Evolutionary conservation across 2,113 vertebrate species (phyloP).

Genomic region (Rhea pennata): DNA sequence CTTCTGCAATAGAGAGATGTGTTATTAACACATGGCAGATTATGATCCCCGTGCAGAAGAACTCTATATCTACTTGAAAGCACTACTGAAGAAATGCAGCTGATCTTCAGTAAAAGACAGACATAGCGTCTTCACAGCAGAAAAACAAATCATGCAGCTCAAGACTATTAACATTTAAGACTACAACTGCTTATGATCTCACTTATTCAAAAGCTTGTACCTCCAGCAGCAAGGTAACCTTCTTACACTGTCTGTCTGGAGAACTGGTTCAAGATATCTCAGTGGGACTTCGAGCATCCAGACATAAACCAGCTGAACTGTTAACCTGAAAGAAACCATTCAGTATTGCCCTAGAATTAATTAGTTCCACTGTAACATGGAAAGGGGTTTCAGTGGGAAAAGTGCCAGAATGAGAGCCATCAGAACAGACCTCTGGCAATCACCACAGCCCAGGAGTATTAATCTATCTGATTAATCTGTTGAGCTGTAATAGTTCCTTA

Average conservation of each 20-base stretch:
- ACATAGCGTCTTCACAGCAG: not conserved
- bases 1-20: not conserved
- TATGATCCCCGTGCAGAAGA: slow-evolving; percentile 24
- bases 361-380: slow-evolving; percentile 62
- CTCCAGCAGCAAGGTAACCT: not conserved
- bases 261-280: slow-evolving; percentile 19
- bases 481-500: slow-evolving; percentile 52
- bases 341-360: slow-evolving; percentile 63
- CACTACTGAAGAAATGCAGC: not conserved
- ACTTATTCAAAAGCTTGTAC: not conserved
- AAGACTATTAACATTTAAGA: not conserved
- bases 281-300: not conserved
- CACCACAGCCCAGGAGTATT: slow-evolving; percentile 57
- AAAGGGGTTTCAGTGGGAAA: slow-evolving; percentile 56
- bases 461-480: slow-evolving; percentile 64
- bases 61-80: not conserved
- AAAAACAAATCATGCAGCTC: not conserved
- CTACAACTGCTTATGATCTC: not conserved
- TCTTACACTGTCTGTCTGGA: not conserved
- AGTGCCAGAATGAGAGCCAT: slow-evolving; percentile 44
- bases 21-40: slow-evolving; percentile 35
- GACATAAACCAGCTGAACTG: slow-evolving; percentile 37
- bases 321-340: slow-evolving; percentile 57
- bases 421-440: slow-evolving; percentile 61
- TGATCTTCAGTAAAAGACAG: not conserved